Base-by-base conservation (phyloP, 2,113 vertebrate species). In the Camelus bactrianus region DNA sequence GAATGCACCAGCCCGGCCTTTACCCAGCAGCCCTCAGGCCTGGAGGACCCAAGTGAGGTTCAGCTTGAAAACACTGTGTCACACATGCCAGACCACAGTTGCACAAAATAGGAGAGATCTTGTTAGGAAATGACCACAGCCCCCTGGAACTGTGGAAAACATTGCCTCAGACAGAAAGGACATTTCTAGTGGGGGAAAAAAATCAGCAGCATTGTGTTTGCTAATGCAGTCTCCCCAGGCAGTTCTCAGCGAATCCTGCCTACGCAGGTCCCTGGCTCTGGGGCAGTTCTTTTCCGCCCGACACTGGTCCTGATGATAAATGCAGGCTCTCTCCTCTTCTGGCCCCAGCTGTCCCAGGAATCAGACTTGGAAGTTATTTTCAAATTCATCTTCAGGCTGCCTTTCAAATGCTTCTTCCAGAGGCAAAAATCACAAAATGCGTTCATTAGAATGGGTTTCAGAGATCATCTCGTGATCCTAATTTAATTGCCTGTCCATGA, bases 121-220 rank as follows among this genome's bases (percentile, higher is more conserved):
- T 46, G 0, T 98, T 98, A 93, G 84, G 95, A 97, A 98, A 92
- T 96, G 96, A 97, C 97, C 92, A 22, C 69, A 97, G 85, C 60
- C 72, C 30, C 93, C 85, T 95, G 95, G 97, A 97, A 89, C 94
- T 94, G 52, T 97, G 97, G 98, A 98, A 98, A 98, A 86, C 79
- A 93, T 22, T 96, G 94, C 97, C 91, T 98, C 95, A 97, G 92
- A 96, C 58, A 94, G 89, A 93, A 97, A 94, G 65, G 86, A 83
- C 84, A 82, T 98, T 98, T 98, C 98, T 98, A 97, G 77, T 91
- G 97, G 97, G 92, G 70, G 72, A 87, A 38, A 86, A 10, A 96
- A 91, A 89, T 97, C 96, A 97, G 96, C 94, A 96, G 19, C 84
- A 97, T 86, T 86, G 85, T 97, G 89, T 91, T 94, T 97, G 86